Evolutionary conservation across 2,888 invertebrate species (phyloP), one percentile per base, ranked within the genome.

Genomic region (Dusona sp.): DNA sequence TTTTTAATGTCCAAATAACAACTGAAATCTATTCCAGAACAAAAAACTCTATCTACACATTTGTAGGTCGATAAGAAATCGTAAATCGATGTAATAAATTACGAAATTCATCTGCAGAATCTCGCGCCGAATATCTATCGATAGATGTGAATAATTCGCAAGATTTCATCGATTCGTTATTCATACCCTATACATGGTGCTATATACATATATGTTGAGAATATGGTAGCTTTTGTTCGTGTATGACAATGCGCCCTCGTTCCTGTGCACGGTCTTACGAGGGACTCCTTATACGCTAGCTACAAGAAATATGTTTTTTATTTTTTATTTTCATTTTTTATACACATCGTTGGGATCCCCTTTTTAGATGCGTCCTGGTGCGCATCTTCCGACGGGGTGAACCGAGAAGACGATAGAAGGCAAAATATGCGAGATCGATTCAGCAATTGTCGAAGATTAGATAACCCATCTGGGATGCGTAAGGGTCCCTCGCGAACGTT

Each of bases 371-470:
- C 68, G 36, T 84, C 42, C 74, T 75, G 48, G 77, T 68, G 78
- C 81, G 86, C 78, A 79, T 86, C 86, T 83, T 81, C 64, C 29
- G 54, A 73, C 22, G 73, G 74, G 36, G 74, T 51, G 57, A 42
- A 25, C 68, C 61, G 67, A 25, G 68, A n/a, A 51, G 79, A 79
- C 70, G 77, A 83, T 48, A 79, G 74, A 57, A 38, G 42, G 45
- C 74, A 84, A 80, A 84, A 86, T 81, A 84, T 84, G 74, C 83
- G 81, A 86, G 86, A 86, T 86, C 86, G 86, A 86, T 86, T 84
- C 81, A 84, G 86, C 84, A 84, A 86, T 86, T 84, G 86, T 86
- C 86, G 84, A 86, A 86, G 86, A 84, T 86, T 84, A 82, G 86
- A 87, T 87, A 87, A 82, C 79, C 79, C 81, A 87, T 87, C 86